Base-by-base conservation (phyloP, 2,888 invertebrate genomes). In the Drosophila fungiperda region DNA sequence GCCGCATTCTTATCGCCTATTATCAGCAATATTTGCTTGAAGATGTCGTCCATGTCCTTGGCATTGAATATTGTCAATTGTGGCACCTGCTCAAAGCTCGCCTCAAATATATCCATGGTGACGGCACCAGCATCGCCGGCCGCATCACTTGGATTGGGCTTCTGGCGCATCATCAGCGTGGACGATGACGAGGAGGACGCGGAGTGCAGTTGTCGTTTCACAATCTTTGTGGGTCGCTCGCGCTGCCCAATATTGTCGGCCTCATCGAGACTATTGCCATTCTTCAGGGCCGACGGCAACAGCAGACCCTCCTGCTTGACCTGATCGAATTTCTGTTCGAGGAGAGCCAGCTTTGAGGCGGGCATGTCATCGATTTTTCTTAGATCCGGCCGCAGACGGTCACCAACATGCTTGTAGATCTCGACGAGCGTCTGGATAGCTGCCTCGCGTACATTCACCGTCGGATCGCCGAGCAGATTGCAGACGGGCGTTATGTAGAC, bases 331-430 rank as follows among this genome's bases (percentile, higher is more conserved):
- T 96, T 96, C 84, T 96, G 95, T 83, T 97, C 96, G 4, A 99
- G 93, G 20, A 95, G 94, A 0, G 94, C 94, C 84, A 96, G 90
- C 92, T 97, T 97, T 54, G 96, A 94, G n/a, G 96, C 95, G 0
- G 97, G 96, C 63, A 97, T 94, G 65, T 96, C 94, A 48, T 96
- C 94, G 89, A 97, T 97, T 92, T 96, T 96, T 89, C 96, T 95
- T 77, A 99, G 94, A 92, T 99, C 98, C 58, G 94, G 94, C 84
- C 98, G 94, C 74, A 99, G 94, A 92, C 96, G 95, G 91, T 99
- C 99, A 64, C 95, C 95, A 62, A 98, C 98, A 93, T 98, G 98
- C 90, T 97, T 95, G 92, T 99, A 99, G 52, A 98, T 96, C 92
- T 98, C 98, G 45, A 98, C 96, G 55, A 99, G 93, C 11, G 98